Conservation (phyloP, 2,888 invertebrate genomes). For the Drosophila mayaguana region DNA sequence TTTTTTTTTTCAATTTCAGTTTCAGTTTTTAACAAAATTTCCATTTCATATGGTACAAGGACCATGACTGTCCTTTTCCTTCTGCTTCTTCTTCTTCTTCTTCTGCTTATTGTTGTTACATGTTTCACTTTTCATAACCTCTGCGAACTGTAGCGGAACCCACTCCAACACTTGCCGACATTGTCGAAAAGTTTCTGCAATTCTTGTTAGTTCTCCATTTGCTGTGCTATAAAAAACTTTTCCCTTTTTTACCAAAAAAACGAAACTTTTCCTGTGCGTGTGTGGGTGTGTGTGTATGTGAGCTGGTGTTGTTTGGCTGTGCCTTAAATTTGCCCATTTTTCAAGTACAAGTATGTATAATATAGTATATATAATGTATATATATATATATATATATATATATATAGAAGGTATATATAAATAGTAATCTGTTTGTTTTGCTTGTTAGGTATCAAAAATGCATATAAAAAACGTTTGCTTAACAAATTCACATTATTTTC, state of each 20-base stretch:
- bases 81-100: constrained; percentile 17
- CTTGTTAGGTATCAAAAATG: constrained; percentile 67
- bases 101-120: constrained; percentile 31
- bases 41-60: constrained; percentile 61
- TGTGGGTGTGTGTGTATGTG: constrained; percentile 28
- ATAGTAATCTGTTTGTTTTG: constrained; percentile 59
- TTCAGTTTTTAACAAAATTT: constrained; percentile 32
- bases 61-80: constrained; percentile 36
- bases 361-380: constrained; percentile 40
- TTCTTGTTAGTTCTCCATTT: constrained; percentile 52
- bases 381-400: constrained; percentile 59
- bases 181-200: constrained; percentile 64
- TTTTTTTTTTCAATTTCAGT: too few relatives aligned
- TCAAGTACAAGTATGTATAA: constrained; percentile 51
- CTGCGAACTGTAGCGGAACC: constrained; percentile 14
- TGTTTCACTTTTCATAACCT: constrained; percentile 62
- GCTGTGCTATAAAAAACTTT: constrained; percentile 46
- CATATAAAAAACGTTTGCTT: constrained; percentile 72
- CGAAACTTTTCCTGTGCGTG: constrained; percentile 39
- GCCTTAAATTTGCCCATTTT: constrained; percentile 43
- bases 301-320: constrained; percentile 30
- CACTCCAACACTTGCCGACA: constrained; percentile 60
- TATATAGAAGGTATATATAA: constrained; percentile 62
- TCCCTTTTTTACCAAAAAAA: constrained; percentile 18
- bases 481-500: constrained; percentile 63